A percentile compares a stretch with the other conserved stretches of the same genome.
phyloP scores from a whole-genome alignment of 1,140 invertebrate species.

The Maniola jurtina region DNA sequence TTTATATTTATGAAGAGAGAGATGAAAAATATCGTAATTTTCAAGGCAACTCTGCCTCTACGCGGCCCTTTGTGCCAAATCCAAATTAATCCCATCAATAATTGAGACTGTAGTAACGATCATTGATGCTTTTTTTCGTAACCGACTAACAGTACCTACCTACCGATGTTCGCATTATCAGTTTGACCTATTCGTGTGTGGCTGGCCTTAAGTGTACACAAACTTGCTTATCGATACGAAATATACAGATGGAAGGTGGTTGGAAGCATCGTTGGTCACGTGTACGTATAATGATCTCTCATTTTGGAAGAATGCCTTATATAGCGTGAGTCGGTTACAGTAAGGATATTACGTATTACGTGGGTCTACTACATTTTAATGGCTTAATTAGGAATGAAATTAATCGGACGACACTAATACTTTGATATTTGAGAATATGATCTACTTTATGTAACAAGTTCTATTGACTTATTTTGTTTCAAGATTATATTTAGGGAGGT shows the following conservation, averaged over 20 bases:
- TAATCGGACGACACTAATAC: slow-evolving; percentile 21
- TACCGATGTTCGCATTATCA: too few species aligned
- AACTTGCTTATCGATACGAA: slow-evolving; percentile 44
- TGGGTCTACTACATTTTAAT: slow-evolving; percentile 15
- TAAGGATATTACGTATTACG: slow-evolving; percentile 22
- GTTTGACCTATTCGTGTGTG: too few species aligned
- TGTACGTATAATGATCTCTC: slow-evolving; percentile 20
- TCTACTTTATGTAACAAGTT: slow-evolving; percentile 21
- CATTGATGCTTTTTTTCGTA: too few species aligned
- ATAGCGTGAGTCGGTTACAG: slow-evolving; percentile 8
- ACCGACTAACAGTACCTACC: too few species aligned
- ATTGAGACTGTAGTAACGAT: not conserved
- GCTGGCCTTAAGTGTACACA: not conserved
- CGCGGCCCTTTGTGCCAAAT: too few species aligned
- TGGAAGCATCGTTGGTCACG: slow-evolving; percentile 16
- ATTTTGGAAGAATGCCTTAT: slow-evolving; percentile 18
- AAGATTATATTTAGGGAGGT: slow-evolving; percentile 16
- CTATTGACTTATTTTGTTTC: slow-evolving; percentile 14
- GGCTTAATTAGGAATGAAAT: slow-evolving; percentile 27
- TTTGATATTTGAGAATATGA: slow-evolving; percentile 26
- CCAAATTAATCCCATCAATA: too few species aligned
- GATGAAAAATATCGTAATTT: too few species aligned
- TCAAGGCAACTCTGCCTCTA: too few species aligned
- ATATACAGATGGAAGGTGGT: slow-evolving; percentile 34
- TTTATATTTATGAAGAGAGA: too few species aligned